phyloP scores from a whole-genome alignment of 2,888 invertebrate genomes.

The Noctua pronuba region DNA sequence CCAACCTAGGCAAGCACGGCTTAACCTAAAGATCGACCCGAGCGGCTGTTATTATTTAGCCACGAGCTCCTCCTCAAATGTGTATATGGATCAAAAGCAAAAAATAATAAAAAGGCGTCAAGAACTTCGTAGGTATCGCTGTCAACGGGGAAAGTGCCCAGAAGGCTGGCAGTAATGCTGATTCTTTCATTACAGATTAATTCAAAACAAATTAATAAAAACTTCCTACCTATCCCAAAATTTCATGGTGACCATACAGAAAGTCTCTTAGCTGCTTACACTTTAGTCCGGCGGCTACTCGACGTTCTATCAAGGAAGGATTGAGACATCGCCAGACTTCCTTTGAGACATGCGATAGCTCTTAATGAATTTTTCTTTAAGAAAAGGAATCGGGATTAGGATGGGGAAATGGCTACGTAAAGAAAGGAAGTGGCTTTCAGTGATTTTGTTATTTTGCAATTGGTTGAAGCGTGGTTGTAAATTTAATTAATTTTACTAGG shows the following conservation, averaged over 20 bases:
- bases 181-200: too few relatives aligned
- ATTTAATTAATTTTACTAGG: slow-evolving; percentile 26
- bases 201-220: neutral
- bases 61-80: too few relatives aligned
- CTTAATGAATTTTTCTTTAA: slow-evolving; percentile 65
- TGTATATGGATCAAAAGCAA: too few relatives aligned
- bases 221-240: neutral
- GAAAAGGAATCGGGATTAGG: slow-evolving; percentile 50
- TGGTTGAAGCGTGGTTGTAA: slow-evolving; percentile 27
- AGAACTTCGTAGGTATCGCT: too few relatives aligned
- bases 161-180: too few relatives aligned
- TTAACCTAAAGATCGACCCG: too few relatives aligned
- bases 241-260: slow-evolving; percentile 35
- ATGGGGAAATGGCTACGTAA: slow-evolving; percentile 30
- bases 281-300: slow-evolving; percentile 52
- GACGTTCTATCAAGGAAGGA: slow-evolving; percentile 61
- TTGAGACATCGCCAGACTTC: slow-evolving; percentile 60
- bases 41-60: too few relatives aligned
- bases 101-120: too few relatives aligned
- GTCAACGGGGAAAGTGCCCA: too few relatives aligned
- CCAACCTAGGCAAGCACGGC: too few relatives aligned
- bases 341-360: slow-evolving; percentile 55
- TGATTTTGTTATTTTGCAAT: slow-evolving; percentile 38
- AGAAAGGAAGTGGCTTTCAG: slow-evolving; percentile 24
- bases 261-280: slow-evolving; percentile 55